Conservation (phyloP, 2,113 vertebrate species). For the Solea solea region DNA sequence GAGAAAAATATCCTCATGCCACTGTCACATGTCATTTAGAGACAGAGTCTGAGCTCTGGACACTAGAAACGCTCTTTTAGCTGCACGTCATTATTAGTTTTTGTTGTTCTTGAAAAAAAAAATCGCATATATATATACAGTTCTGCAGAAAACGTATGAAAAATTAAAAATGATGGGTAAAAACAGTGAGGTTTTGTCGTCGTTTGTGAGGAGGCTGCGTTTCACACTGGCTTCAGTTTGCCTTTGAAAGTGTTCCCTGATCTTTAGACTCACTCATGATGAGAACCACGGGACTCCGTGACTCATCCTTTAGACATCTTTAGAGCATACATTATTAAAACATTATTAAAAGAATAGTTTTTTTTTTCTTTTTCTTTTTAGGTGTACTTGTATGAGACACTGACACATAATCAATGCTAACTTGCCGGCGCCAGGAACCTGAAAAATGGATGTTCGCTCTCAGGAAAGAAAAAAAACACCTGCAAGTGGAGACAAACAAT, state of each 20-base stretch:
- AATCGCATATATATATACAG: neutral
- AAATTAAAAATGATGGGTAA: constrained; percentile 23
- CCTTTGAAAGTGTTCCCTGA: constrained; percentile 4
- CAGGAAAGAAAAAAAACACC: too few species aligned
- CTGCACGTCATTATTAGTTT: constrained; percentile 35
- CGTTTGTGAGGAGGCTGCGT: constrained; percentile 18
- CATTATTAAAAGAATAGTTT: neutral
- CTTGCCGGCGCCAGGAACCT: neutral
- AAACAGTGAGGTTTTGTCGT: constrained; percentile 36
- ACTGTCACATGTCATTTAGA: constrained; percentile 32
- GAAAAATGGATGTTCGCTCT: too few species aligned
- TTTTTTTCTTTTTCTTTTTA: neutral
- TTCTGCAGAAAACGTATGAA: constrained; percentile 10
- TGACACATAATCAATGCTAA: neutral
- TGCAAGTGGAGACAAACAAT: too few species aligned
- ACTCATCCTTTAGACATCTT: constrained; percentile 34
- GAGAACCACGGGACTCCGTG: constrained; percentile 11
- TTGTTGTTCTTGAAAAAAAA: constrained; percentile 16
- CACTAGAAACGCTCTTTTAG: neutral
- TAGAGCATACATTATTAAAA: constrained; percentile 27
- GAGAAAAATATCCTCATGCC: constrained; percentile 6
- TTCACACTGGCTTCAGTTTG: constrained; percentile 18
- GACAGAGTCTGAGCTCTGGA: constrained; percentile 2
- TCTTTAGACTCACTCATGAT: constrained; percentile 1
- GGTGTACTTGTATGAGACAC: neutral